A percentile compares a stretch with the other conserved stretches of the same genome.
phyloP scores from a whole-genome alignment of 2,888 invertebrate species.

The Sclerodermus sp. region DNA sequence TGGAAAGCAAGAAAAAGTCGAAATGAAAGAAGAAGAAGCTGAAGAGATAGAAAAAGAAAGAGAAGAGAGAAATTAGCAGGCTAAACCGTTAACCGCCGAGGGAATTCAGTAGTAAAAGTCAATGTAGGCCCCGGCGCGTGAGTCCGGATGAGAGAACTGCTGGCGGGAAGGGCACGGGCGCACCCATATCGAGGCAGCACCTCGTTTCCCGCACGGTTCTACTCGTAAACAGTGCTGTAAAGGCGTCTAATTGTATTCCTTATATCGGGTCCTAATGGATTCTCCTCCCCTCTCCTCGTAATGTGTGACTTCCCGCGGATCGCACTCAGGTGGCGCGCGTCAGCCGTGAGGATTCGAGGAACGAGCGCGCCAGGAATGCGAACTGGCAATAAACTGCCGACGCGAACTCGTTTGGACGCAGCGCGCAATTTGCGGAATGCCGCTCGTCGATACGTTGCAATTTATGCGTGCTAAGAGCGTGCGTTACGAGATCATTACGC shows the following conservation, averaged over 20 bases:
- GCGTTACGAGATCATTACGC: conserved; percentile 24
- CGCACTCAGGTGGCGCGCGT: background rate
- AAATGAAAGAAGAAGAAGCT: conserved; percentile 19
- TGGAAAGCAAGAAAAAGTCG: conserved; percentile 18
- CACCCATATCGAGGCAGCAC: conserved; percentile 3
- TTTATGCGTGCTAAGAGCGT: conserved; percentile 22
- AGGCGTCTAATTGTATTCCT: conserved; percentile 16
- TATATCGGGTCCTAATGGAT: conserved; percentile 18
- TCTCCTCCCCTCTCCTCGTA: background rate
- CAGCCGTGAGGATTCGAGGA: conserved; percentile 7
- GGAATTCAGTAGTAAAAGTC: conserved; percentile 31
- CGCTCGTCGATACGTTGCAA: conserved; percentile 18
- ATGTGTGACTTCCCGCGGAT: conserved; percentile 2
- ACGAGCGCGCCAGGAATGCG: background rate
- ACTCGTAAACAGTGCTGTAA: conserved; percentile 16
- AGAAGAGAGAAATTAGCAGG: background rate
- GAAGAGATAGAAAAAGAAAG: background rate
- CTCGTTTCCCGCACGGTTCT: conserved; percentile 4
- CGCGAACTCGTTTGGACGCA: background rate
- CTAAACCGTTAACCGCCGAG: background rate
- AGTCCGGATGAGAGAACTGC: background rate
- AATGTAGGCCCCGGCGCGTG: conserved; percentile 12
- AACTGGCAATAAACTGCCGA: background rate
- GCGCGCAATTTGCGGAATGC: conserved; percentile 22
- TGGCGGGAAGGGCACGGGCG: background rate